Evolutionary conservation across 2,797 vertebrate species (phyloP).

Genomic region (Lophotriccus pileatus): DNA sequence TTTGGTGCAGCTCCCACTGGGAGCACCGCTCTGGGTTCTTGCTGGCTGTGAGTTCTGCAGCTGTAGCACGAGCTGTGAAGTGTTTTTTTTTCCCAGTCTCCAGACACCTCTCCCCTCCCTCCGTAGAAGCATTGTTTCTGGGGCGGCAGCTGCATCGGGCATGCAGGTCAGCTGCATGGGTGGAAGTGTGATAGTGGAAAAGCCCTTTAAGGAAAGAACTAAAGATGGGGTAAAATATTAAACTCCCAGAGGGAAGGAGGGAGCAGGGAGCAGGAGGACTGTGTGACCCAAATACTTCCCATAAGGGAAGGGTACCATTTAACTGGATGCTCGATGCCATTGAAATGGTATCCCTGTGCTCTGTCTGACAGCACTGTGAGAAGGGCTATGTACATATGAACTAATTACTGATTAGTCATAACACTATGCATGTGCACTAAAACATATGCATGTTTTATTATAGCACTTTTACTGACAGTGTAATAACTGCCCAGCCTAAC

Average conservation of each 20-base stretch:
- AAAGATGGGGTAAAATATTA: background rate
- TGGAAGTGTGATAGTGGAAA: background rate
- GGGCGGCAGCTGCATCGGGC: background rate
- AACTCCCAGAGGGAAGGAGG: background rate
- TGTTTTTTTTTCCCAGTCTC: background rate
- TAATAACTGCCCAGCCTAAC: background rate
- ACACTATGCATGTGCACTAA: background rate
- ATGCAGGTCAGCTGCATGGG: background rate
- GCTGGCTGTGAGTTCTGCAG: background rate
- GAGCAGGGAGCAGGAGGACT: background rate
- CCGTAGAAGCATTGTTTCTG: background rate
- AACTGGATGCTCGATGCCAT: background rate
- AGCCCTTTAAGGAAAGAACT: background rate
- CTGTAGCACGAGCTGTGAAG: background rate
- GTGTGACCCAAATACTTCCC: background rate
- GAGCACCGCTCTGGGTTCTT: background rate
- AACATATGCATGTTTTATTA: background rate
- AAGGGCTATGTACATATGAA: background rate
- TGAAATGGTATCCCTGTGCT: background rate
- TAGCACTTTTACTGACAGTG: background rate
- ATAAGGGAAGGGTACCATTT: background rate
- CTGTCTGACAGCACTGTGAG: background rate
- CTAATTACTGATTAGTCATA: background rate
- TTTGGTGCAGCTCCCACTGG: background rate
- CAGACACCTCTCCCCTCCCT: background rate